Conservation (phyloP, 2,113 vertebrate genomes). For the Arothron firmamentum region DNA sequence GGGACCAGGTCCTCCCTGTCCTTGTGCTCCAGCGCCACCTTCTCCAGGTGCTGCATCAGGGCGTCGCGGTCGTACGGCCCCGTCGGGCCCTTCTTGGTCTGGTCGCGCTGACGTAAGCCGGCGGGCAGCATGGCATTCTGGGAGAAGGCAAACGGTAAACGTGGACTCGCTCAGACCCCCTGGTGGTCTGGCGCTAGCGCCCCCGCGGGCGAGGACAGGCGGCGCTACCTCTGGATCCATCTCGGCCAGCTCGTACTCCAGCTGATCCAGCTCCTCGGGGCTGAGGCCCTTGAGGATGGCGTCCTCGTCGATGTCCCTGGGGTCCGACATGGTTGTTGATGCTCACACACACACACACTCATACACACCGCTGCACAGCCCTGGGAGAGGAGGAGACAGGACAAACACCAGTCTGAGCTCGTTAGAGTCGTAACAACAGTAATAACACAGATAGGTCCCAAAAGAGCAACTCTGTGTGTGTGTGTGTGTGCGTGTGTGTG, state of each 20-base stretch:
- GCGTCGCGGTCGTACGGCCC: conserved; percentile 84
- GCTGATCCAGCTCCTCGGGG: conserved; percentile 82
- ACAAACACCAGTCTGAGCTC: no score
- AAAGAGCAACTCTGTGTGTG: background rate
- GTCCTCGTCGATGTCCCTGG: conserved; percentile 95
- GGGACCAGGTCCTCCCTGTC: conserved; percentile 90
- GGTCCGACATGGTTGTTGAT: conserved; percentile 79
- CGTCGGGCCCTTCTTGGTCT: conserved; percentile 89
- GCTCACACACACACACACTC: conserved; percentile 51
- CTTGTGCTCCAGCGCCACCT: conserved; percentile 80
- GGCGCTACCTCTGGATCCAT: conserved; percentile 91
- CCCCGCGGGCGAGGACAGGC: background rate
- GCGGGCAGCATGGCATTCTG: conserved; percentile 92
- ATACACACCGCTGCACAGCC: conserved; percentile 56
- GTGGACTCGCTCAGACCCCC: no score
- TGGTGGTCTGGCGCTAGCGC: no score
- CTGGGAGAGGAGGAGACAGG: conserved; percentile 36
- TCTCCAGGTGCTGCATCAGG: conserved; percentile 87
- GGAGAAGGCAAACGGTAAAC: conserved; percentile 13
- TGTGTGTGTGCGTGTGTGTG: background rate
- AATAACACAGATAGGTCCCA: no score
- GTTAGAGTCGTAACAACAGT: no score
- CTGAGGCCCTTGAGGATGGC: conserved; percentile 88
- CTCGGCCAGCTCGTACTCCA: conserved; percentile 88
- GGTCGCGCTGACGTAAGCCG: conserved; percentile 86